Evolutionary conservation across 2,113 vertebrate genomes (phyloP).

Genomic region (Leucoraja erinaceus): DNA sequence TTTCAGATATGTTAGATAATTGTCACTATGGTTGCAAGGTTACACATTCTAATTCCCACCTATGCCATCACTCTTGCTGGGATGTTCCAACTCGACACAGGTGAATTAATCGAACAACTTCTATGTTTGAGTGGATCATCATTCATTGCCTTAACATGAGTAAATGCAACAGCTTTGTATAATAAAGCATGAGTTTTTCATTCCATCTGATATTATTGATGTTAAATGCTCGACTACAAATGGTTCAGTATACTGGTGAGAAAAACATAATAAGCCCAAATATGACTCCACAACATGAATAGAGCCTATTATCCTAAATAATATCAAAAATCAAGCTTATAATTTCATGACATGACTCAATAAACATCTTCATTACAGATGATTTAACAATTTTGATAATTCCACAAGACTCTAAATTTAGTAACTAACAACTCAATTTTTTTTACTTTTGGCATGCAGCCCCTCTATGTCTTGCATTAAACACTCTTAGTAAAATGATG

Average conservation of each 20-base stretch:
- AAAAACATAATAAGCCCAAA: not conserved
- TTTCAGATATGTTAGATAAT: not conserved
- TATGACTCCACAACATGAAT: slow-evolving; percentile 6
- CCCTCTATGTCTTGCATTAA: slow-evolving; percentile 23
- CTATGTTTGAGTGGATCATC: not conserved
- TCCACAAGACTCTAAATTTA: slow-evolving; percentile 29
- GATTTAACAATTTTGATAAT: slow-evolving; percentile 26
- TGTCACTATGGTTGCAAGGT: too few relatives aligned
- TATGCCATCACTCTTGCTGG: not conserved
- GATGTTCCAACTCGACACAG: not conserved
- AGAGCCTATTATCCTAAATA: slow-evolving; percentile 34
- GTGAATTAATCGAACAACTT: too few relatives aligned
- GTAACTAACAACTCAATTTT: slow-evolving; percentile 18
- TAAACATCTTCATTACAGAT: slow-evolving; percentile 25
- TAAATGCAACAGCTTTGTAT: not conserved
- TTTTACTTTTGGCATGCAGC: slow-evolving; percentile 15
- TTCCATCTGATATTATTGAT: not conserved
- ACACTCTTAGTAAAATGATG: slow-evolving; percentile 27
- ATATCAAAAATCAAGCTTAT: not conserved
- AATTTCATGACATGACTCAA: slow-evolving; percentile 34
- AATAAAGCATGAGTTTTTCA: too few relatives aligned
- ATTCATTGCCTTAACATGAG: not conserved
- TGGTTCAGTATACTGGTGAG: not conserved
- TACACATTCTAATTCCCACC: not conserved
- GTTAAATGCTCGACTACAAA: not conserved